Evolutionary conservation across 2,888 invertebrate species (phyloP).

Genomic region (Clivina fossor): DNA sequence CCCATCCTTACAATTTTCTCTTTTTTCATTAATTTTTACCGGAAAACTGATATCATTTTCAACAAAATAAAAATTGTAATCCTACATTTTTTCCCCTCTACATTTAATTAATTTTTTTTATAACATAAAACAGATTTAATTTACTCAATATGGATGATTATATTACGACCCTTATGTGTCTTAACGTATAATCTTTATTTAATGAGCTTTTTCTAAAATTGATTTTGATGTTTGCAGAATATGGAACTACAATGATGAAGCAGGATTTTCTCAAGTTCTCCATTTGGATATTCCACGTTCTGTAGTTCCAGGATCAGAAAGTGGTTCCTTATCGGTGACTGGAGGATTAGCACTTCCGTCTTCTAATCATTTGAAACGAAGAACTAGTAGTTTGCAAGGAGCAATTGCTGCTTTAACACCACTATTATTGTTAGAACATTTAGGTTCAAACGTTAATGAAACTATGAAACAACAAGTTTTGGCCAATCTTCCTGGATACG

Average conservation of each 20-base stretch:
- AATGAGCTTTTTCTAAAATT: too few relatives aligned
- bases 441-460: constrained; percentile 53
- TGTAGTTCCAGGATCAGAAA: constrained; percentile 66
- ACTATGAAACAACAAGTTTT: constrained; percentile 57
- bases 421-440: constrained; percentile 58
- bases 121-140: too few relatives aligned
- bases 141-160: too few relatives aligned
- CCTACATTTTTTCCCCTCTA: too few relatives aligned
- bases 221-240: too few relatives aligned
- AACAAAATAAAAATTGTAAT: too few relatives aligned
- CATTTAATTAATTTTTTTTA: too few relatives aligned
- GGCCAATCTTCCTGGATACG: constrained; percentile 60
- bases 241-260: constrained; percentile 72
- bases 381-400: constrained; percentile 52
- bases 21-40: too few relatives aligned
- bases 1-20: too few relatives aligned
- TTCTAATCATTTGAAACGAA: constrained; percentile 40
- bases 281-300: constrained; percentile 66
- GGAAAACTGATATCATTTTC: too few relatives aligned
- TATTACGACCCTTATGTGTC: too few relatives aligned
- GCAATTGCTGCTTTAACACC: constrained; percentile 63
- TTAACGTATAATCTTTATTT: too few relatives aligned
- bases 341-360: constrained; percentile 64
- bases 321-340: constrained; percentile 62
- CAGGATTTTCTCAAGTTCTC: constrained; percentile 68